Evolutionary conservation across 2,888 invertebrate genomes (phyloP).

Genomic region (Melitaea athalia): DNA sequence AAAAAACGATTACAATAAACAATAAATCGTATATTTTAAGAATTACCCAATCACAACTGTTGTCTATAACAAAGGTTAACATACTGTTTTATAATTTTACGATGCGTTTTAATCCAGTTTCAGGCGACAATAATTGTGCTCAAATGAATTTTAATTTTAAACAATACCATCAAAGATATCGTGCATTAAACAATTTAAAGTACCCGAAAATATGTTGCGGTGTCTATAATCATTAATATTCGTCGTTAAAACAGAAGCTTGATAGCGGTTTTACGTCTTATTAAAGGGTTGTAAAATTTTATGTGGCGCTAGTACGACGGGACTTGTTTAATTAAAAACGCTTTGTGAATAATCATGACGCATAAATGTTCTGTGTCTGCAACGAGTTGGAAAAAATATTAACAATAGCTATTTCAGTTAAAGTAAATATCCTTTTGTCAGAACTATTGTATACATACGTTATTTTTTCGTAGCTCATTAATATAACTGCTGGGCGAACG

Average conservation of each 20-base stretch:
- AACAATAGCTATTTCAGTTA: conserved; percentile 1
- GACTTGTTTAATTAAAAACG: conserved; percentile 79
- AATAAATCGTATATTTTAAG: too few species aligned
- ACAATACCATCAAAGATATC: conserved; percentile 25
- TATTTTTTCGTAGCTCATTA: background rate
- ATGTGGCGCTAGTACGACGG: conserved; percentile 64
- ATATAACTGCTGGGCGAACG: too few species aligned
- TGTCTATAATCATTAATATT: conserved; percentile 74
- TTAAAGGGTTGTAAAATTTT: conserved; percentile 82
- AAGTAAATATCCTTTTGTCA: background rate
- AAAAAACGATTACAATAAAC: too few species aligned
- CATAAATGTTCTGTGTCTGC: conserved; percentile 59
- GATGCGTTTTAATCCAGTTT: conserved; percentile 5
- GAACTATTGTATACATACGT: background rate
- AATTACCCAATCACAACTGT: too few species aligned
- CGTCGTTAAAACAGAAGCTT: conserved; percentile 68
- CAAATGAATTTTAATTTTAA: conserved; percentile 15
- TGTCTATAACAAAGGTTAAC: background rate
- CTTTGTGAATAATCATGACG: conserved; percentile 75
- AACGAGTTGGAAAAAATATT: conserved; percentile 21
- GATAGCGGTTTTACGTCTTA: conserved; percentile 75
- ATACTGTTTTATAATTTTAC: conserved; percentile 1
- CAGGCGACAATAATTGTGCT: background rate
- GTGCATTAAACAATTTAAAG: conserved; percentile 39
- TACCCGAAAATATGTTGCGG: conserved; percentile 63